Base-by-base conservation (phyloP, 2,113 vertebrate species). In the Vanacampus margaritifer region DNA sequence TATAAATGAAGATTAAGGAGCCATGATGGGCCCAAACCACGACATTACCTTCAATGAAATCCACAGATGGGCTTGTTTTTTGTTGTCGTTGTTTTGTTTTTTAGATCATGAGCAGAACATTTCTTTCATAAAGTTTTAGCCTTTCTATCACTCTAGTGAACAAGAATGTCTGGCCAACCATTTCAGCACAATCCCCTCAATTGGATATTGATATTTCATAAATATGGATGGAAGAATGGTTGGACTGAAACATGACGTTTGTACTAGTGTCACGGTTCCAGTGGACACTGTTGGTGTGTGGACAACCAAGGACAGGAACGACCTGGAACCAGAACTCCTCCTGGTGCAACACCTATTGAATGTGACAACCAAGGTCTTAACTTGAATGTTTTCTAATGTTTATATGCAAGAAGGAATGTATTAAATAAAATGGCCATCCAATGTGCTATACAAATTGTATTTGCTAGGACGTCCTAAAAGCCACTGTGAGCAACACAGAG, bases 251-350 rank as follows among this genome's bases (percentile, higher is more conserved):
- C 6, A 4, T 62, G 10, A 3, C 13, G n/a, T 41, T 41, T 62
- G 28, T 48, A 64, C 50, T 90, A 95, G 88, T 95, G 94, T 64
- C 93, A 93, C 0, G 1, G 86, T 11, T 89, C 90, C 68, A 91
- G 88, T 0, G 94, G 94, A 45, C 61, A 94, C 65, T 95, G 94
- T 76, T 96, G 94, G 94, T 96, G 95, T 0, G 94, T 97, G 78
- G 89, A 94, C 1, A 53, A 6, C 0, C 65, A 76, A 0, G 94
- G 95, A n/a, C 87, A 89, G 48, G 94, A 95, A 84, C 85, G 92
- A 43, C 64, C 88, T 0, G 94, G 93, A n/a, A 95, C 93, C 0
- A 88, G 89, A 36, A 93, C 88, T 0, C 75, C 84, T 0, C 91
- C 93, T 0, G 92, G 93, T 41, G 65, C 78, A 23, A 68, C 80